Percentiles rank a stretch among this genome's conserved stretches.
Evolutionary conservation across 2,888 invertebrate genomes (phyloP).

Genomic region (Calameuta filiformis): DNA sequence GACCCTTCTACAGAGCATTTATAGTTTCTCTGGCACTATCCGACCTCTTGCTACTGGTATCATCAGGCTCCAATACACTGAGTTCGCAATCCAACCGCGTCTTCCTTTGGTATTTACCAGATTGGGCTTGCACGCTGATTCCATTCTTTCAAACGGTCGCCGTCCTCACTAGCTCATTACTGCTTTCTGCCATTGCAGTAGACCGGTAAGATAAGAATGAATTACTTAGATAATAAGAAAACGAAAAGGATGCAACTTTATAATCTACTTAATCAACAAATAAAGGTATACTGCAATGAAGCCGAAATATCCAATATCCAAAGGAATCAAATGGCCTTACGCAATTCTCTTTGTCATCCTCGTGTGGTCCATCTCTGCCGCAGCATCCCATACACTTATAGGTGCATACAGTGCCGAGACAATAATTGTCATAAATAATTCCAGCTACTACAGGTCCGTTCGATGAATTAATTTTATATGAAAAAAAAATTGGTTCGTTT

Average conservation of each 20-base stretch:
- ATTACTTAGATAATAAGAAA: background rate
- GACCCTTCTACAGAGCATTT: slow-evolving; percentile 40
- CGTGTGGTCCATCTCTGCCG: slow-evolving; percentile 39
- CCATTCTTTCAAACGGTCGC: slow-evolving; percentile 69
- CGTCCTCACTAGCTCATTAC: slow-evolving; percentile 68
- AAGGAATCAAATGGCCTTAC: slow-evolving; percentile 35
- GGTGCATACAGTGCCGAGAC: slow-evolving; percentile 35
- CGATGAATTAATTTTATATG: slow-evolving; percentile 9
- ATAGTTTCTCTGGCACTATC: slow-evolving; percentile 42
- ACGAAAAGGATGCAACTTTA: background rate
- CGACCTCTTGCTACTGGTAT: slow-evolving; percentile 36
- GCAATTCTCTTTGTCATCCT: slow-evolving; percentile 33
- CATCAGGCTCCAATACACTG: slow-evolving; percentile 39
- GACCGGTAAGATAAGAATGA: slow-evolving; percentile 69
- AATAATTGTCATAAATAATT: slow-evolving; percentile 36
- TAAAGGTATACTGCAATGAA: slow-evolving; percentile 31
- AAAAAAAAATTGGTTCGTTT: background rate
- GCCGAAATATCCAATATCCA: slow-evolving; percentile 32
- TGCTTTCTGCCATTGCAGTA: slow-evolving; percentile 69
- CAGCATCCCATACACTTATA: slow-evolving; percentile 43
- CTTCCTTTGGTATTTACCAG: slow-evolving; percentile 38
- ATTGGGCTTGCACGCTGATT: slow-evolving; percentile 63
- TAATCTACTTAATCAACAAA: background rate
- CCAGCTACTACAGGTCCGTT: slow-evolving; percentile 40
- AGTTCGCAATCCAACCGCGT: slow-evolving; percentile 24